Conservation (phyloP, 2,888 invertebrate genomes). For the Tipula confusa region DNA sequence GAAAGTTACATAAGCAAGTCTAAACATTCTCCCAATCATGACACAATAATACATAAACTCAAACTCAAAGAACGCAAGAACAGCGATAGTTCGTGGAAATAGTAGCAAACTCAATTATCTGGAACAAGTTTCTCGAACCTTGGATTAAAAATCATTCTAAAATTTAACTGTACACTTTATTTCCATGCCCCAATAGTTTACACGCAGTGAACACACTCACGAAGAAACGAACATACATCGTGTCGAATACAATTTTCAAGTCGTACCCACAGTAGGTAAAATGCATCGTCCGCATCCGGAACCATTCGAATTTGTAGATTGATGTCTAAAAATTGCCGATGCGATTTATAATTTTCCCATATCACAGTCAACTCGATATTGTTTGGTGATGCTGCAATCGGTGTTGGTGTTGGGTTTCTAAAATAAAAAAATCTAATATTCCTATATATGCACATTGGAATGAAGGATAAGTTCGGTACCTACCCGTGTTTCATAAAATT, state of each 20-base stretch:
- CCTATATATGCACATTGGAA: background rate
- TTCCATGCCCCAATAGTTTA: too few relatives aligned
- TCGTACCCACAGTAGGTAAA: background rate
- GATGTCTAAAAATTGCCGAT: background rate
- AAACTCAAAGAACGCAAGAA: too few relatives aligned
- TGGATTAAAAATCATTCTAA: too few relatives aligned
- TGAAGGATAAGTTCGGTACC: background rate
- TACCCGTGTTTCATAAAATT: constrained; percentile 13
- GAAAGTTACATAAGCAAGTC: too few relatives aligned
- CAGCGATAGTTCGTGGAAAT: too few relatives aligned
- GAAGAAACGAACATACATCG: background rate
- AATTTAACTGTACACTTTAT: too few relatives aligned
- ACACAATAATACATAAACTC: too few relatives aligned
- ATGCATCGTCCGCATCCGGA: background rate
- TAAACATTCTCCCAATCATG: too few relatives aligned
- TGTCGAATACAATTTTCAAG: background rate
- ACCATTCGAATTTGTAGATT: background rate
- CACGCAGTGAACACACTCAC: background rate
- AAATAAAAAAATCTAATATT: background rate
- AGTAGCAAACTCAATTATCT: too few relatives aligned
- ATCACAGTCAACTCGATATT: background rate
- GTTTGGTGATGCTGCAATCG: background rate
- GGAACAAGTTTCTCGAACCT: too few relatives aligned
- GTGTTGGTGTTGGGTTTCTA: background rate
- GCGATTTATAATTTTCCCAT: background rate